Evolutionary conservation across 2,797 vertebrate species (phyloP).

Genomic region (Botia kubotai): DNA sequence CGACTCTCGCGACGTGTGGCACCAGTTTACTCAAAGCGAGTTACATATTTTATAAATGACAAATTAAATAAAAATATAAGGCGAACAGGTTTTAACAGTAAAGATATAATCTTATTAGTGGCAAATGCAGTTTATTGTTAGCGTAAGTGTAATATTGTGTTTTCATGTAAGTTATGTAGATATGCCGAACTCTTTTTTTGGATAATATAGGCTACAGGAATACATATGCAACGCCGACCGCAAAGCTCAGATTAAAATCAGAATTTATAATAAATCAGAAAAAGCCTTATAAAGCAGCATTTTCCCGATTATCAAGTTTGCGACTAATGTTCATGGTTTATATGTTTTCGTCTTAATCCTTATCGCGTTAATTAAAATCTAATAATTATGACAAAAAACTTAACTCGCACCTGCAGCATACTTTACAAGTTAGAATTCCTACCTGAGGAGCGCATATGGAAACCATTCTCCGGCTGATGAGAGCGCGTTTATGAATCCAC

Average conservation of each 20-base stretch:
- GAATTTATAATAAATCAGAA: background rate
- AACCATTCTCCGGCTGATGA: background rate
- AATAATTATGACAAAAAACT: background rate
- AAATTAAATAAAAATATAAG: background rate
- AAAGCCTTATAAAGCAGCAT: too few species aligned
- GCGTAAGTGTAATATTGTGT: background rate
- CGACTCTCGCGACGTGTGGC: background rate
- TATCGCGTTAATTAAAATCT: background rate
- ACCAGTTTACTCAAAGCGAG: background rate
- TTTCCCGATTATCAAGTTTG: background rate
- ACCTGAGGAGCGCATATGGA: conserved; percentile 21
- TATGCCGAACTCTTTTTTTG: background rate
- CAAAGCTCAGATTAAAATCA: background rate
- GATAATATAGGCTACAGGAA: background rate
- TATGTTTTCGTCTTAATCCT: background rate
- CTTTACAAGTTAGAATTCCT: conserved; percentile 13
- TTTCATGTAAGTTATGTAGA: background rate
- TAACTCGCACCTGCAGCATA: background rate
- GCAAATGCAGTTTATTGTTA: background rate
- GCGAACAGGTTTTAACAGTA: too few species aligned
- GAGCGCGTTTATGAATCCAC: conserved; percentile 8
- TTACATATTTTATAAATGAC: background rate
- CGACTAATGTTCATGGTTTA: background rate
- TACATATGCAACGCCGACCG: background rate
- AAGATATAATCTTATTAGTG: background rate